Percentiles rank a stretch among this genome's conserved stretches.
Evolutionary conservation across 2,113 vertebrate genomes (phyloP).

Genomic region (Daboia siamensis): DNA sequence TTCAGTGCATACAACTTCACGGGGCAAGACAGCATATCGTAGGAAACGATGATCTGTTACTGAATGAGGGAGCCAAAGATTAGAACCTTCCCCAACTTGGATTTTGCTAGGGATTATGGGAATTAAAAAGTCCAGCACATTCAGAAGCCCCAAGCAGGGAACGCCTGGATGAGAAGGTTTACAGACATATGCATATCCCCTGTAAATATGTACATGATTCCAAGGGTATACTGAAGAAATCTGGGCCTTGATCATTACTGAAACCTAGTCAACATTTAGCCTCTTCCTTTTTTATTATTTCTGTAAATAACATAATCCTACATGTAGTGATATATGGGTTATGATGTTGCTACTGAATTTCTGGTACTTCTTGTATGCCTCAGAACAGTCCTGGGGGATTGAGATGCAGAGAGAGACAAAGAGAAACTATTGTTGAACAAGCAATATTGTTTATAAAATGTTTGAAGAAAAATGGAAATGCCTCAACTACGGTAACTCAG

Average conservation of each 20-base stretch:
- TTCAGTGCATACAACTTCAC: constrained; percentile 96
- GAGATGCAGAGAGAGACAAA: background rate
- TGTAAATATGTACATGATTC: background rate
- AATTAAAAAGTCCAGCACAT: background rate
- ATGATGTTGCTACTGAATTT: background rate
- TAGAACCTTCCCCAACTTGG: background rate
- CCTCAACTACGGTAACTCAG: background rate
- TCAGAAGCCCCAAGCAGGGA: background rate
- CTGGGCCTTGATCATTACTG: background rate
- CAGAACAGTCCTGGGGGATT: background rate
- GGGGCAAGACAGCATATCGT: constrained; percentile 88
- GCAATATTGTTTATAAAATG: background rate
- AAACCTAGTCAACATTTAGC: background rate
- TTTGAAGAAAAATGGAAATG: background rate
- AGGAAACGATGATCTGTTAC: constrained; percentile 87
- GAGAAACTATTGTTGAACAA: background rate
- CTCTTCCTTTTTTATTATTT: background rate
- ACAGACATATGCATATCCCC: background rate
- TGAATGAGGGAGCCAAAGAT: constrained; percentile 50
- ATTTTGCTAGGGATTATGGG: background rate
- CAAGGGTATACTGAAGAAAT: background rate
- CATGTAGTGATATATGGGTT: background rate
- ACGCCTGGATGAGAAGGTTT: background rate
- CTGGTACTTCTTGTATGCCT: background rate
- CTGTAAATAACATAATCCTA: background rate